phyloP scores from a whole-genome alignment of 92 coral and sea anemone species.

The Ricordea florida region DNA sequence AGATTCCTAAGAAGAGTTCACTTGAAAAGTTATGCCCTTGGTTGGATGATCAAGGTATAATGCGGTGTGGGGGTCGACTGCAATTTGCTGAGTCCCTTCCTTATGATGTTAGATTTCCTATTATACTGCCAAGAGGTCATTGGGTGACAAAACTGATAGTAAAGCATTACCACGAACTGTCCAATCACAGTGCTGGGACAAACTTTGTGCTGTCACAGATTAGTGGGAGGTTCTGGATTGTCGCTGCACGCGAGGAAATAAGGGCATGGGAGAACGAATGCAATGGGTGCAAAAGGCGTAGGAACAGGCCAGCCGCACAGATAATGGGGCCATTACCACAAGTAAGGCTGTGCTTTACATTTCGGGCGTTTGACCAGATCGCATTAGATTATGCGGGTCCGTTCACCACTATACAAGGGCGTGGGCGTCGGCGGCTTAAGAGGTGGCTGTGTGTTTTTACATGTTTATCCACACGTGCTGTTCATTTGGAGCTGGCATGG shows the following conservation, averaged over 20 bases:
- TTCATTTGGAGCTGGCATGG: slow-evolving; percentile 73
- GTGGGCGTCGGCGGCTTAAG: slow-evolving; percentile 46
- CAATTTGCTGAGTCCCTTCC: slow-evolving; percentile 52
- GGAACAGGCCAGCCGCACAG: slow-evolving; percentile 55
- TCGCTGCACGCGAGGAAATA: too few species aligned
- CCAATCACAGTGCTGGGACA: too few species aligned
- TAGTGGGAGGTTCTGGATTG: too few species aligned
- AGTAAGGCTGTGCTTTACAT: slow-evolving; percentile 41
- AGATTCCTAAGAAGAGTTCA: too few species aligned
- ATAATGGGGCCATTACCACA: slow-evolving; percentile 67
- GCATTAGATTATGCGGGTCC: slow-evolving; percentile 34
- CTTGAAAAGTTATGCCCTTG: too few species aligned
- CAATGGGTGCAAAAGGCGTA: slow-evolving; percentile 18
- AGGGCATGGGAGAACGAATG: slow-evolving; percentile 21
- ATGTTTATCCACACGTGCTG: slow-evolving; percentile 58
- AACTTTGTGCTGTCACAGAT: too few species aligned
- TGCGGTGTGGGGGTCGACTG: too few species aligned
- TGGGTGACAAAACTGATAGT: slow-evolving; percentile 57
- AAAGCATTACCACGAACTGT: too few species aligned
- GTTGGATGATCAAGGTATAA: too few species aligned
- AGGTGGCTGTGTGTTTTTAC: slow-evolving; percentile 73
- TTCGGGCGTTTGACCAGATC: slow-evolving; percentile 68
- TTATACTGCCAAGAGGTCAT: slow-evolving; percentile 50
- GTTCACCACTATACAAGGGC: slow-evolving; percentile 64
- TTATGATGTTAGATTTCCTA: slow-evolving; percentile 43